Evolutionary conservation across 2,797 vertebrate species (phyloP).

Genomic region (Enteromius thamalakanensis): DNA sequence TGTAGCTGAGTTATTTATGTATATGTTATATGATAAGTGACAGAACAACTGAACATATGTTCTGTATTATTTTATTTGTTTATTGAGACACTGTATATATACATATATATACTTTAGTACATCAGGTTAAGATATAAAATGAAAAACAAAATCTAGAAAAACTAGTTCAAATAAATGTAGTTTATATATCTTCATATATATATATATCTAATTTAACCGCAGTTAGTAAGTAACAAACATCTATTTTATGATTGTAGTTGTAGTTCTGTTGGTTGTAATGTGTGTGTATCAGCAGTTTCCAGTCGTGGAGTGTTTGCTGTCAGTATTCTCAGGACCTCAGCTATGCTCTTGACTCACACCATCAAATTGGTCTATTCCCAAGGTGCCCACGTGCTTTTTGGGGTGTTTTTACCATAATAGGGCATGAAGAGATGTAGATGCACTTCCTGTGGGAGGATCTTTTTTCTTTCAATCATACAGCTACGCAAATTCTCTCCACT

Average conservation of each 20-base stretch:
- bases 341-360: slow-evolving; percentile 17
- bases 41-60: background rate
- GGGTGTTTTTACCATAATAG: slow-evolving; percentile 84
- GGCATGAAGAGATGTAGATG: slow-evolving; percentile 73
- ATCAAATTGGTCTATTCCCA: slow-evolving; percentile 75
- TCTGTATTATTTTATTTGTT: background rate
- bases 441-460: slow-evolving; percentile 81
- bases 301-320: background rate
- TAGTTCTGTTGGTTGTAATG: background rate
- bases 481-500: slow-evolving; percentile 40
- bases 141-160: too few relatives aligned
- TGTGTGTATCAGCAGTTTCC: background rate
- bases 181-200: background rate
- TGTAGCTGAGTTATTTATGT: background rate
- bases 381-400: slow-evolving; percentile 73
- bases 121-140: background rate
- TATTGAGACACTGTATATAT: too few relatives aligned
- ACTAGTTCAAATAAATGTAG: background rate
- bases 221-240: background rate
- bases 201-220: background rate
- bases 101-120: background rate
- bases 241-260: background rate
- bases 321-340: slow-evolving; percentile 45
- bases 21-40: background rate
- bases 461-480: slow-evolving; percentile 49